Evolutionary conservation across 2,888 invertebrate species (phyloP).

Genomic region (Perdita meconis): DNA sequence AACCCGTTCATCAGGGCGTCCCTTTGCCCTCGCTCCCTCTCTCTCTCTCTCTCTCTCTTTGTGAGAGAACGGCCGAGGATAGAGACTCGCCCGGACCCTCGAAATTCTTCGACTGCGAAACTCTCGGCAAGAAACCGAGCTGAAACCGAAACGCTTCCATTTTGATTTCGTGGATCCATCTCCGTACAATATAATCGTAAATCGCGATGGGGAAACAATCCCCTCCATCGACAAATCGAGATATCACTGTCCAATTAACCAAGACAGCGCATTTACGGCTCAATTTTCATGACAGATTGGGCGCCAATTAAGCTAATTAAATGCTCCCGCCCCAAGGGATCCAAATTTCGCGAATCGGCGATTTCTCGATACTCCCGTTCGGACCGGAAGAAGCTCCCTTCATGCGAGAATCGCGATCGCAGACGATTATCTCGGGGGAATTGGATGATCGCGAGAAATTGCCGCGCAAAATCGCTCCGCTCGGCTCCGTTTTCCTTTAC

Average conservation of each 20-base stretch:
- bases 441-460: constrained; percentile 21
- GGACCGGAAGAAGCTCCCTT: constrained; percentile 13
- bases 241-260: too few relatives aligned
- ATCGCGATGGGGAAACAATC: too few relatives aligned
- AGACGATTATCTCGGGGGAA: neutral
- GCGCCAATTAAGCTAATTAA: constrained; percentile 22
- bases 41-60: constrained; percentile 2
- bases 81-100: neutral
- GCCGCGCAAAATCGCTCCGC: neutral
- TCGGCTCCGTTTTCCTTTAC: neutral
- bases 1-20: constrained; percentile 78
- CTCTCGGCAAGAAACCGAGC: neutral
- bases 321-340: too few relatives aligned
- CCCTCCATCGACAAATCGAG: too few relatives aligned
- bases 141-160: neutral
- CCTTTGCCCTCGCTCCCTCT: constrained; percentile 34
- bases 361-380: neutral
- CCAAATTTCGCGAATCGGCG: neutral
- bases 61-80: constrained; percentile 38
- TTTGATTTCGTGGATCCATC: too few relatives aligned
- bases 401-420: neutral
- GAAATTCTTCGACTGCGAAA: constrained; percentile 43
- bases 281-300: neutral
- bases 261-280: neutral
- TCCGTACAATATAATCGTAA: too few relatives aligned